Evolutionary conservation across 2,113 vertebrate species (phyloP).

Genomic region (Onychostruthus taczanowskii): DNA sequence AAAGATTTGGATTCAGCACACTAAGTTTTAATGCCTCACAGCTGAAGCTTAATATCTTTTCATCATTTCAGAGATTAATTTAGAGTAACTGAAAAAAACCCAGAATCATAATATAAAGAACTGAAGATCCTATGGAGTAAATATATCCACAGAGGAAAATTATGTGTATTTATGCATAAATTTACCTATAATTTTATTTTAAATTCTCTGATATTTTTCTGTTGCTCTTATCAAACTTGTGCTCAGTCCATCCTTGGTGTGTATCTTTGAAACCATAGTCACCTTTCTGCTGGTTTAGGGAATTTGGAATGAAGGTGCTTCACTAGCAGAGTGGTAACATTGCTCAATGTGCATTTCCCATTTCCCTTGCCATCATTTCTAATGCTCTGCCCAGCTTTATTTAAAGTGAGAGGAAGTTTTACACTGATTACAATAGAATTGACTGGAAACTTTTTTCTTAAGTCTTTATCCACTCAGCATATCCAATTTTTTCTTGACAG

Average conservation of each 20-base stretch:
- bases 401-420: background rate
- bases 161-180: background rate
- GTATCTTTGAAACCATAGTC: background rate
- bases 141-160: background rate
- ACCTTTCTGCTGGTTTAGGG: background rate
- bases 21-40: background rate
- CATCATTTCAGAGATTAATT: background rate
- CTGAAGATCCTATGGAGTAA: background rate
- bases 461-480: background rate
- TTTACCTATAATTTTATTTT: background rate
- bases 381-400: background rate
- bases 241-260: background rate
- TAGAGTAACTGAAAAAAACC: background rate
- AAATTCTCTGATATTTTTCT: background rate
- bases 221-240: background rate
- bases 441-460: background rate
- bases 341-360: background rate
- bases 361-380: background rate
- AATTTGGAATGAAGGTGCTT: background rate
- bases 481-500: background rate
- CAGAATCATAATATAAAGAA: background rate
- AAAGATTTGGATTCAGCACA: background rate
- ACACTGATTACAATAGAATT: background rate
- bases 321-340: background rate
- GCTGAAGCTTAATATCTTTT: background rate